Evolutionary conservation across 92 coral and sea anemone species (phyloP), one percentile per base, ranked within the genome.

Genomic region (Porites cylindrica): DNA sequence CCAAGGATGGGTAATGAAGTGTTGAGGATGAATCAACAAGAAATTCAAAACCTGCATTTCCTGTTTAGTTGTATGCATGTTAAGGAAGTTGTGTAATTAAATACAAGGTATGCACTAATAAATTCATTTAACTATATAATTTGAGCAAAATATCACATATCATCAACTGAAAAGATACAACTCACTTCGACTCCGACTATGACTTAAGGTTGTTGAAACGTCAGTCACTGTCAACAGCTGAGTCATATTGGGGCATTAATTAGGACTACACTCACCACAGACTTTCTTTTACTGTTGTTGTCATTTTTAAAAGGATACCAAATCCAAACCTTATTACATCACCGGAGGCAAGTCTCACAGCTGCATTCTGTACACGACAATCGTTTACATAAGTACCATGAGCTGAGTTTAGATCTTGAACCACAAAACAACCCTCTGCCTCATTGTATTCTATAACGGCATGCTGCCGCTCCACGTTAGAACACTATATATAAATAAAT

Each of bases 331-430:
- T 90, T 23, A 96, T 89, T 14, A 92, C 79, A 86, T 96, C 98
- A 7, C 98, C 98, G 66, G 94, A 79, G 51, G 98, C 98, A 80
- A 96, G 93, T 80, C 98, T 87, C 8, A 94, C 98, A 8, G 98
- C 96, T 23, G 98, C 95, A 83, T 96, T 96, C 85, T 96, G 98
- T 9, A 96, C 93, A 61, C 98, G 89, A 70, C 93, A 90, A 29
- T 96, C 98, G 66, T 96, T 96, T 52, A 96, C 96, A 21, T 96
- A 96, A 7, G 96, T 94, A 10, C 98, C 98, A 82, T 96, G 94
- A 1, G 97, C 96, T 21, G 98, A 92, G 87, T 96, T 96, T 11
- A 96, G 85, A 76, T 96, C 98, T 82, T 94, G 97, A 13, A 96
- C 85, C 43, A 94, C 92, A 77, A 89, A 96, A 76, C 98, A 96